phyloP scores from a whole-genome alignment of 2,888 invertebrate genomes.

The Drosophila stalkeri region DNA sequence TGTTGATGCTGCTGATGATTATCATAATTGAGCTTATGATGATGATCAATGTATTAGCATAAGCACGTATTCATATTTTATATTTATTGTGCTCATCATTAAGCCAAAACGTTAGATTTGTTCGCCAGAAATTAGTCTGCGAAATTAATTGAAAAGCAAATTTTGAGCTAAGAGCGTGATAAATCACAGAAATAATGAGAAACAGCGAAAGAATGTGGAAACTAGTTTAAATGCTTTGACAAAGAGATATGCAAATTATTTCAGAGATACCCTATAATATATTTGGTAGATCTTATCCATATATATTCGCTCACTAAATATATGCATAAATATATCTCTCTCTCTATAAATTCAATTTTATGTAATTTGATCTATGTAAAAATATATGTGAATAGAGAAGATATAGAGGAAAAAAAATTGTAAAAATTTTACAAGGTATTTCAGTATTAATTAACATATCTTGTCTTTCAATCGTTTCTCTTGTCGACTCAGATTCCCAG shows the following conservation, averaged over 20 bases:
- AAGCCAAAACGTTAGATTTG: slow-evolving; percentile 46
- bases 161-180: slow-evolving; percentile 32
- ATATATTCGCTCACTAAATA: not conserved
- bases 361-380: too few species aligned
- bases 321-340: not conserved
- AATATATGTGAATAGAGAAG: too few species aligned
- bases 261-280: not conserved
- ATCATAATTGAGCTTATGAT: slow-evolving; percentile 9
- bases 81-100: slow-evolving; percentile 32
- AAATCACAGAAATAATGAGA: slow-evolving; percentile 13
- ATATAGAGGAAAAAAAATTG: too few species aligned
- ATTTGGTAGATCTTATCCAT: not conserved
- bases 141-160: slow-evolving; percentile 44
- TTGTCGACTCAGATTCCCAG: not conserved
- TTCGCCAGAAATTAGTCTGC: slow-evolving; percentile 7
- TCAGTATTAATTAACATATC: not conserved
- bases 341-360: not conserved
- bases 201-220: not conserved
- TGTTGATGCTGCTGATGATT: slow-evolving; percentile 11
- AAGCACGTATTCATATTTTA: slow-evolving; percentile 27
- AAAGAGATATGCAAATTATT: not conserved
- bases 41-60: slow-evolving; percentile 36
- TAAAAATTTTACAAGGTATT: too few species aligned
- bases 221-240: not conserved
- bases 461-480: not conserved